Evolutionary conservation across 1,140 invertebrate species (phyloP), one percentile per base, ranked within the genome.

Genomic region (Zelostemma sp.): DNA sequence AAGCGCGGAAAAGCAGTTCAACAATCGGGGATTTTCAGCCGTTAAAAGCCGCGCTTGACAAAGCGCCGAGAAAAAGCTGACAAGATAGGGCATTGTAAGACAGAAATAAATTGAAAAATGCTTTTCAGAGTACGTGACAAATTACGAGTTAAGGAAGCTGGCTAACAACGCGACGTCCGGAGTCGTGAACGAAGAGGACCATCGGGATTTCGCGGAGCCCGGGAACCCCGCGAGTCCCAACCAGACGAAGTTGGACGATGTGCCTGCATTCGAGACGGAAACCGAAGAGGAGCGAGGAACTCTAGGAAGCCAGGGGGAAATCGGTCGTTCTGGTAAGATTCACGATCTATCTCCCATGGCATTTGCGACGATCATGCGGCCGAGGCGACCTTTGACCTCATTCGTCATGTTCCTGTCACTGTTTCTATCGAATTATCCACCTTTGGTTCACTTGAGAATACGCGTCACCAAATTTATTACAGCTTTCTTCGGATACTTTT

Each of bases 211-310:
- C 41, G 16, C 12, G 41, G 14, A 18, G 12, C 25, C 46, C 25
- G 58, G 55, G 43, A 55, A 62, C 47, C 58, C 41, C 19, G 11
- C 54, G 62, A 62, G 58, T 65, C 73, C 66, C 35, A 73, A 72
- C n/a, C 69, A 74, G 19, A 75, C 73, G 21, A 75, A 78, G 46
- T 68, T 76, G 14, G 68, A 79, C 60, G 80, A 80, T 53, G 72
- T 80, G 16, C 73, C 80, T 51, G 76, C 79, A 47, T 80, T 80
- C 50, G 77, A 79, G 55, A 76, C 73, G 8, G 77, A 78, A 56
- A 54, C 67, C 11, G 72, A 76, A 28, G 79, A 79, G 17, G 74
- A 73, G 25, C n/a, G n/a, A n/a, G 64, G 72, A n/a, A 72, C 35
- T 16, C 54, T 65, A 18, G 70, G 75, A 31, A 80, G 61, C 41